These are phyloP conservation scores for Podarcis muralis DNA, from an alignment of 2,113 vertebrate genomes.

Conservation along the genomic window DNA sequence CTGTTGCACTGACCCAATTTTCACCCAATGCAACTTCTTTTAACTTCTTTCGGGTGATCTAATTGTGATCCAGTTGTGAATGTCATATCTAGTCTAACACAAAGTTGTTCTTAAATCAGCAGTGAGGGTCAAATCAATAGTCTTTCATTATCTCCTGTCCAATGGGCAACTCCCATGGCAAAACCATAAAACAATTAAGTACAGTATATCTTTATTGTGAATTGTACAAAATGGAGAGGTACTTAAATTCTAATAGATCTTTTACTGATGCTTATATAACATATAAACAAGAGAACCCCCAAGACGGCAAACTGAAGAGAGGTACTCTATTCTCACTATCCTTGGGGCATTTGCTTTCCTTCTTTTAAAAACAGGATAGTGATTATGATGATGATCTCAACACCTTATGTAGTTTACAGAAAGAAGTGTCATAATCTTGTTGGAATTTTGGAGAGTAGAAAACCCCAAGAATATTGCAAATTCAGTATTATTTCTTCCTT, in stretches of 20 bases:
- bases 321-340: not conserved
- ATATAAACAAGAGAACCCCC: not conserved
- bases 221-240: not conserved
- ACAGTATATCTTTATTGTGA: slow-evolving; percentile 25
- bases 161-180: slow-evolving; percentile 43
- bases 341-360: not conserved
- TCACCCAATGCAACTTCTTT: not conserved
- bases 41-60: not conserved
- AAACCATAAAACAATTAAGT: slow-evolving; percentile 10
- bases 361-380: no score
- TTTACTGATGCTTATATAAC: not conserved
- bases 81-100: not conserved
- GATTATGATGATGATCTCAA: not conserved
- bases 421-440: not conserved
- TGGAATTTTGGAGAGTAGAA: not conserved
- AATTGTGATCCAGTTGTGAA: not conserved
- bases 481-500: not conserved
- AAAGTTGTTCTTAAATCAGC: not conserved
- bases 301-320: not conserved
- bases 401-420: not conserved
- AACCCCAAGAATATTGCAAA: not conserved
- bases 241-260: not conserved
- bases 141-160: not conserved
- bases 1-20: not conserved
- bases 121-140: slow-evolving; percentile 15